Base-by-base conservation (phyloP, 2,888 invertebrate species). In the Stegophylla sp. region DNA sequence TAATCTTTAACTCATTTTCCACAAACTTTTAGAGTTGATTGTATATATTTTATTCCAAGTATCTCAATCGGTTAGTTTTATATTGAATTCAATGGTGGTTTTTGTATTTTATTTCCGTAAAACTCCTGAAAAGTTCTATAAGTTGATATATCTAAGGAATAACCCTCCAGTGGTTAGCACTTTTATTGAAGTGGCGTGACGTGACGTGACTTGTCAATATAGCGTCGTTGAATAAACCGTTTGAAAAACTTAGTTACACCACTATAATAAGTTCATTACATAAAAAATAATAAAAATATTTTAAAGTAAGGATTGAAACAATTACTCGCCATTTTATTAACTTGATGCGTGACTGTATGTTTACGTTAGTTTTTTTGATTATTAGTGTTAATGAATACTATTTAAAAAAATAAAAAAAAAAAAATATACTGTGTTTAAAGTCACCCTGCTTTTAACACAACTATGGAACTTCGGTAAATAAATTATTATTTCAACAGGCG, bases 21-120 rank as follows among this genome's bases (percentile, higher is more conserved):
- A n/a, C 41, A 64, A 75, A 75, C n/a, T 75, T 64, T 34, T 41
- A 23, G 15, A 48, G 34, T 41, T 17, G 34, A 9, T 74, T 48
- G 20, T 41, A 51, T 34, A 45, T 51, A n/a, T 74, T 48, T 51
- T 17, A 48, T 56, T 45, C 34, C 48, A 23, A 51, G 34, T 41
- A 63, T 34, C 17, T 51, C 28, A 20, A 63, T 45, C 15, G 15
- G 48, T 48, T 28, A n/a, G n/a, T 13, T 61, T 48, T 48, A 73
- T 61, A 61, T 28, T 1, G 41, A 73, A 26, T 73, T 48, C 69
- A 69, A 72, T 43, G 10, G 43, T 10, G 56, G 56, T 10, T 26
- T 72, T 72, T 43, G 43, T 61, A 17, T 74, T 73, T 23, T 45
- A 63, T 64, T 51, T 75, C 53, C 56, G 34, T n/a, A 71, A 72